Conservation (phyloP, 2,888 invertebrate genomes). For the Minunthozetes semirufus region DNA sequence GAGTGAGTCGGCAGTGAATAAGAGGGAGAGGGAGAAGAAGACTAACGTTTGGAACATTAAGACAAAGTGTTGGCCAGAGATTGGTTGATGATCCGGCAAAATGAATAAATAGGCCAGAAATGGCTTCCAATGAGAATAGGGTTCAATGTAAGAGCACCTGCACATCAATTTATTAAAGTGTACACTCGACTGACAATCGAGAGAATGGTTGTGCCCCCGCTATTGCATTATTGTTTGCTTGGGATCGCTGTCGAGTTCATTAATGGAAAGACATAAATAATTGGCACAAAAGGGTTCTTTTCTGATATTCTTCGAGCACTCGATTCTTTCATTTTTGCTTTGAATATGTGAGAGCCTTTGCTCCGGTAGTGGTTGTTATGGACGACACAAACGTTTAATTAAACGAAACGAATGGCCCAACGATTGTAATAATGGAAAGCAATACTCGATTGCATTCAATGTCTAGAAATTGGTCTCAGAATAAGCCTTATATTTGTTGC, state of each 20-base stretch:
- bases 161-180: neutral
- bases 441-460: neutral
- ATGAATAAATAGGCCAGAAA: neutral
- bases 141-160: neutral
- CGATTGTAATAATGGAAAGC: neutral
- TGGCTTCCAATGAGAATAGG: neutral
- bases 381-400: neutral
- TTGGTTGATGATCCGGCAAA: neutral
- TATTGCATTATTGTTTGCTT: neutral
- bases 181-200: neutral
- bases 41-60: neutral
- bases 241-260: neutral
- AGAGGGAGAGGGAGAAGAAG: neutral
- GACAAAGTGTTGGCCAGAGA: neutral
- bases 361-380: neutral
- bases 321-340: neutral
- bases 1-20: too few relatives aligned
- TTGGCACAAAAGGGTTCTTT: neutral
- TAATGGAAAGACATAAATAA: conserved; percentile 1
- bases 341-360: neutral
- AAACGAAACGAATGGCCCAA: neutral
- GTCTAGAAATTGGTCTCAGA: neutral
- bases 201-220: neutral
- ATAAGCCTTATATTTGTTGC: neutral
- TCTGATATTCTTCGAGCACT: neutral